Percentiles rank a stretch among this genome's conserved stretches.
Evolutionary conservation across 2,888 invertebrate genomes (phyloP).

Genomic region (Zeuzera pyrina): DNA sequence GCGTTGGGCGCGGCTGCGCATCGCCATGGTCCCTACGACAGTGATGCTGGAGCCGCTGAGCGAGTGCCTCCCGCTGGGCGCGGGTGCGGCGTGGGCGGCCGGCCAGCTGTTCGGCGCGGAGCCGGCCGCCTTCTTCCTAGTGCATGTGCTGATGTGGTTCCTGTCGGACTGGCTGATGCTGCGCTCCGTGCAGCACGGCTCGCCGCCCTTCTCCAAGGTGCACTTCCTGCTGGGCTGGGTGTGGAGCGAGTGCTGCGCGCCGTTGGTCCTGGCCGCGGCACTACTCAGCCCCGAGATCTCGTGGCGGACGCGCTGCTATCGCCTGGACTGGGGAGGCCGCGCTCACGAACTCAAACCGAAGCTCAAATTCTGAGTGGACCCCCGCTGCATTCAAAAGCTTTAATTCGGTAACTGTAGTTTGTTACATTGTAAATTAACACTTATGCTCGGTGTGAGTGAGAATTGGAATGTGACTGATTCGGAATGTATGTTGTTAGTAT

Average conservation of each 20-base stretch:
- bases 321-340: conserved; percentile 95
- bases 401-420: conserved; percentile 34
- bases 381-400: conserved; percentile 43
- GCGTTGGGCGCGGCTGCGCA: conserved; percentile 95
- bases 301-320: conserved; percentile 94
- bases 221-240: conserved; percentile 97
- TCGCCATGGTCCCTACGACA: conserved; percentile 95
- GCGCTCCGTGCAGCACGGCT: conserved; percentile 91
- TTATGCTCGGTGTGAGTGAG: not conserved
- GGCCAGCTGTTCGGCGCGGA: conserved; percentile 88
- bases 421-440: conserved; percentile 1
- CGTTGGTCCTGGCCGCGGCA: conserved; percentile 90
- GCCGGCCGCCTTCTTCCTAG: conserved; percentile 91
- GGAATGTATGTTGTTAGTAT: conserved; percentile 27
- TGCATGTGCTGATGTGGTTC: conserved; percentile 96
- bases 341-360: conserved; percentile 90
- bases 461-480: no score
- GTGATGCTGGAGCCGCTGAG: conserved; percentile 94
- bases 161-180: conserved; percentile 95
- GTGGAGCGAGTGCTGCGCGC: conserved; percentile 92
- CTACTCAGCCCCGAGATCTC: conserved; percentile 90
- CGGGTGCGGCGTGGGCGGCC: conserved; percentile 92
- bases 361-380: conserved; percentile 72
- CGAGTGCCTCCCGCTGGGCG: conserved; percentile 94
- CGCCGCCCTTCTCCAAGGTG: conserved; percentile 94